Evolutionary conservation across 2,797 vertebrate genomes (phyloP), one percentile per base, ranked within the genome.

Genomic region (Pagetopsis macropterus): DNA sequence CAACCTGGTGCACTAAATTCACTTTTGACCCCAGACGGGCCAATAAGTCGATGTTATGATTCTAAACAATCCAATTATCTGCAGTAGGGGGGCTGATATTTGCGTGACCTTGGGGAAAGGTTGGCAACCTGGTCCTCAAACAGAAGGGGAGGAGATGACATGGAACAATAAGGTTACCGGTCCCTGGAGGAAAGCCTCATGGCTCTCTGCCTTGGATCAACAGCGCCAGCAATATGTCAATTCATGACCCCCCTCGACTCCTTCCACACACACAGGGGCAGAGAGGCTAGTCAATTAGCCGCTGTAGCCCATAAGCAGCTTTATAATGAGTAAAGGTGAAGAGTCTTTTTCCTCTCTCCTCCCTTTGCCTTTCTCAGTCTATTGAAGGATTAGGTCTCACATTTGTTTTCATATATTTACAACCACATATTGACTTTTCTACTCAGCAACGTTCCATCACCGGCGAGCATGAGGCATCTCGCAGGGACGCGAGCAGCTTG

Each of bases 51-150:
- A 88, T 79, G 84, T 86, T 81, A 87, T 87, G 91, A 89, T 81
- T 88, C 87, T 90, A 92, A 93, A 94, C 92, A 91, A 92, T 88
- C 92, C 88, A 91, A 92, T 93, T 90, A 91, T 83, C 69, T 84
- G 81, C 72, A 60, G 76, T 62, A 78, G 72, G 54, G 70, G 81
- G 82, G 70, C 57, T 55, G 75, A 80, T 81, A 75, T 84, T 88
- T 73, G 89, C 13, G 49, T 89, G 92, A 93, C 93, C 91, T 91
- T 91, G 88, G 92, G 90, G 85, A 92, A 81, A 90, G 90, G 90
- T 88, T 91, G 91, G 92, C 91, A 93, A 89, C 89, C 87, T 89
- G 89, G 87, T 90, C 88, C 88, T 93, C 88, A 81, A 89, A 90
- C 87, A 89, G 87, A 85, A 82, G 84, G 86, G 86, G 89, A 91